Percentiles rank a stretch among this genome's conserved stretches.
Conservation (phyloP, 2,888 invertebrate species). For the Leptopilina drosophilae region DNA sequence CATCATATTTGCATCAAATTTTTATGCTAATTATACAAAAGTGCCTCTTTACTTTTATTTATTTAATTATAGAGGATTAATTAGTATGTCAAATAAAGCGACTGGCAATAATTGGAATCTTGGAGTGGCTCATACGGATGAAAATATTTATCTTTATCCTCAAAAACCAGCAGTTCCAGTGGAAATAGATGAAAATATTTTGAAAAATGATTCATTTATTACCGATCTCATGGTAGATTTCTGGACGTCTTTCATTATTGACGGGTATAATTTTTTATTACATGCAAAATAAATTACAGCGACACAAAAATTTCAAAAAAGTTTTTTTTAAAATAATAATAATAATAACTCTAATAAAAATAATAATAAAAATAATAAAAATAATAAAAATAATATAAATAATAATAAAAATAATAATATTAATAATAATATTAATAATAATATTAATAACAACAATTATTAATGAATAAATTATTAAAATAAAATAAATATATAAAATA, state of each 20-base stretch:
- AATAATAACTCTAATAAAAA: too few species aligned
- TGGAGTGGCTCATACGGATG: neutral
- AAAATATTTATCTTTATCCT: neutral
- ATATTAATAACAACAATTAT: too few species aligned
- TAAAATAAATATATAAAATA: too few species aligned
- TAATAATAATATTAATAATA: neutral
- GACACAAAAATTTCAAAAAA: too few species aligned
- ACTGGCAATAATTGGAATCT: neutral
- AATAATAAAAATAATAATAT: too few species aligned
- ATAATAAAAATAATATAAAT: neutral
- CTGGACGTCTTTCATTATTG: neutral
- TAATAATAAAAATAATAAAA: neutral
- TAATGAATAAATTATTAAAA: too few species aligned
- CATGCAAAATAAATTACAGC: too few species aligned
- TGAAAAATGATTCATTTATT: neutral
- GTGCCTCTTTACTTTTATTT: neutral
- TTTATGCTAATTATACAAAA: neutral
- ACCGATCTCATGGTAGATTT: constrained; percentile 1
- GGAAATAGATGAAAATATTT: neutral
- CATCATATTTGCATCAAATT: neutral
- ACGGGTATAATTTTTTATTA: neutral
- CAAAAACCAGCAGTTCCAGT: neutral
- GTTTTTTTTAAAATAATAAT: too few species aligned
- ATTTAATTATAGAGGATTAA: constrained; percentile 13
- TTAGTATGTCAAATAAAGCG: neutral